Conservation (phyloP, 2,888 invertebrate species). For the Ramazzottius varieornatus region DNA sequence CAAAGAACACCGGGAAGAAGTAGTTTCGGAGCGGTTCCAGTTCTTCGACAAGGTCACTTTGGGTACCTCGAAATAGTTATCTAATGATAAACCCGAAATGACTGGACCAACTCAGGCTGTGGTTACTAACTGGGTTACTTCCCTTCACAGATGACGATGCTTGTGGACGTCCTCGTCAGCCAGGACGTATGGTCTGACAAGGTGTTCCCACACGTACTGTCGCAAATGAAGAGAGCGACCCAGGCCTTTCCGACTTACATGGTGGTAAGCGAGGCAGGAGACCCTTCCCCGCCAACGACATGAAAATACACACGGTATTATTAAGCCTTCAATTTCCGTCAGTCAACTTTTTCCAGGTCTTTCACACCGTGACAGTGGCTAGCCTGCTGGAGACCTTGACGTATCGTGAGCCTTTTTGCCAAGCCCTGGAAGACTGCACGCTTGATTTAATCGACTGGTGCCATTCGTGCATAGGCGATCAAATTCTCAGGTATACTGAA, state of each 20-base stretch:
- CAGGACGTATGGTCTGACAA: neutral
- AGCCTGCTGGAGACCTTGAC: neutral
- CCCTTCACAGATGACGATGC: neutral
- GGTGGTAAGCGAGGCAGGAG: slow-evolving; percentile 1
- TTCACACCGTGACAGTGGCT: neutral
- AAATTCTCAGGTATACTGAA: neutral
- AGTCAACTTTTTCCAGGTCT: neutral
- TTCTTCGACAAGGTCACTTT: neutral
- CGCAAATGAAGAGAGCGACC: neutral
- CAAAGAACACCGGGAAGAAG: neutral
- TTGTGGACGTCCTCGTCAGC: neutral
- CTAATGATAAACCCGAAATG: no score
- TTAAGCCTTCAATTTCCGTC: no score
- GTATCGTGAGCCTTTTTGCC: neutral
- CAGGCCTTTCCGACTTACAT: slow-evolving; percentile 1
- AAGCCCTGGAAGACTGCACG: neutral
- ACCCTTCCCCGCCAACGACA: no score
- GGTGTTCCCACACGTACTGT: neutral
- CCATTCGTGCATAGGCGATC: neutral
- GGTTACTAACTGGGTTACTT: no score
- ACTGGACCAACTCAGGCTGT: no score
- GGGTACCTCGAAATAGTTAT: neutral
- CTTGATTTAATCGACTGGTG: neutral
- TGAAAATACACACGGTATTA: neutral
- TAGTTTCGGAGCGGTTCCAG: neutral